Evolutionary conservation across 2,888 invertebrate species (phyloP).

Genomic region (Melanostoma mellinum): DNA sequence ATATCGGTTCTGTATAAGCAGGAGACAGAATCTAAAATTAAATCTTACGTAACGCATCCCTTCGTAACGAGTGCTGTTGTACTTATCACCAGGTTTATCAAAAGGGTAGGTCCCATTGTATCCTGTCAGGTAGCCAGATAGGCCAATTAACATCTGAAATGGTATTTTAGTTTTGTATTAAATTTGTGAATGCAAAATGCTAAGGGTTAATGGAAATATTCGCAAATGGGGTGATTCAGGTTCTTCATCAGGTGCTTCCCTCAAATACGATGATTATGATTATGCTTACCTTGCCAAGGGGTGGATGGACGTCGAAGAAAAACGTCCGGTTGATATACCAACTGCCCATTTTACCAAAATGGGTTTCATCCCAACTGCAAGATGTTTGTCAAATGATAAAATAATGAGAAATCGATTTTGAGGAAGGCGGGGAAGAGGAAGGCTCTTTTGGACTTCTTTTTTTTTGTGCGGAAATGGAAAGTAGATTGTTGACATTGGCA

Average conservation of each 20-base stretch:
- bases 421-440: background rate
- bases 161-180: constrained; percentile 59
- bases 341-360: constrained; percentile 99
- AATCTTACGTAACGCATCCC: constrained; percentile 95
- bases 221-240: constrained; percentile 37
- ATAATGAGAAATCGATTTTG: constrained; percentile 69
- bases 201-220: constrained; percentile 41
- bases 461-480: constrained; percentile 31
- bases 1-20: background rate
- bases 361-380: constrained; percentile 97
- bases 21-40: constrained; percentile 63
- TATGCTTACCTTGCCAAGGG: constrained; percentile 92
- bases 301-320: constrained; percentile 99
- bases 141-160: constrained; percentile 94
- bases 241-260: background rate
- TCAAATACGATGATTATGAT: background rate
- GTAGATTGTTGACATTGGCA: constrained; percentile 35
- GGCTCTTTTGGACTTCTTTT: background rate
- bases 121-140: constrained; percentile 95
- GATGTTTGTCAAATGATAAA: constrained; percentile 60
- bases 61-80: constrained; percentile 92
- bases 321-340: constrained; percentile 99
- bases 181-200: constrained; percentile 56
- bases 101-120: constrained; percentile 97
- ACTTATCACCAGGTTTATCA: constrained; percentile 97